These are phyloP conservation scores for Synanceia verrucosa DNA, from an alignment of 2,797 vertebrate genomes.

Conservation along the genomic window DNA sequence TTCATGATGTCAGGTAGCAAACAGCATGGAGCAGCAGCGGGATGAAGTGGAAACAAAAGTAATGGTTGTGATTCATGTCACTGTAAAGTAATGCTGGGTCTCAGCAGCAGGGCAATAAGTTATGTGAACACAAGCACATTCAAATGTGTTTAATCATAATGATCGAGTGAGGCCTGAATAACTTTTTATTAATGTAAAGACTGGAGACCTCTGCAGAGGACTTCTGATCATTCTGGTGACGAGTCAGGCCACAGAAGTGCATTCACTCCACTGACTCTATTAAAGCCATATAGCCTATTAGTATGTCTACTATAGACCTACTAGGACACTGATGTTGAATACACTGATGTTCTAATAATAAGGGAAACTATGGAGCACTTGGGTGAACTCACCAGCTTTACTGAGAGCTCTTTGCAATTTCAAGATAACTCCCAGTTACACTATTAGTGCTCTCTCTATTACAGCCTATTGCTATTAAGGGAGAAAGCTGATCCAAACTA, in stretches of 20 bases:
- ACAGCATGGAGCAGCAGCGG: conserved; percentile 4
- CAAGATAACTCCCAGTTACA: conserved; percentile 28
- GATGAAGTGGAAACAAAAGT: not conserved
- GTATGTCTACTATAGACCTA: not conserved
- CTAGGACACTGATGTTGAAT: not conserved
- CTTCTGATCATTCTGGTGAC: conserved; percentile 22
- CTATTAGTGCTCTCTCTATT: conserved; percentile 21
- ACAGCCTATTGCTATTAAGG: conserved; percentile 37
- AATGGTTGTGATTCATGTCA: conserved; percentile 22
- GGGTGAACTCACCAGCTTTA: conserved; percentile 12
- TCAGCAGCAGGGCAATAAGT: conserved; percentile 6
- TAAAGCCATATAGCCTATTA: not conserved
- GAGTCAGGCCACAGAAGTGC: not conserved
- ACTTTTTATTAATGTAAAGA: conserved; percentile 6
- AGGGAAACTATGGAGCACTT: conserved; percentile 6
- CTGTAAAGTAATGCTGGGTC: not conserved
- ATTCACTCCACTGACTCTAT: not conserved
- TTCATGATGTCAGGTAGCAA: conserved; percentile 16
- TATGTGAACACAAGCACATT: conserved; percentile 18
- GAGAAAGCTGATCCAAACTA: conserved; percentile 18
- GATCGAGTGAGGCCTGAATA: conserved; percentile 16
- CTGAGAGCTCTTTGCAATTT: not conserved
- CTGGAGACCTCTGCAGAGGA: conserved; percentile 1
- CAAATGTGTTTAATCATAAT: conserved; percentile 24
- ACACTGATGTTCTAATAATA: conserved; percentile 15